phyloP scores from a whole-genome alignment of 1,140 invertebrate species.

The Platyura marginata region DNA sequence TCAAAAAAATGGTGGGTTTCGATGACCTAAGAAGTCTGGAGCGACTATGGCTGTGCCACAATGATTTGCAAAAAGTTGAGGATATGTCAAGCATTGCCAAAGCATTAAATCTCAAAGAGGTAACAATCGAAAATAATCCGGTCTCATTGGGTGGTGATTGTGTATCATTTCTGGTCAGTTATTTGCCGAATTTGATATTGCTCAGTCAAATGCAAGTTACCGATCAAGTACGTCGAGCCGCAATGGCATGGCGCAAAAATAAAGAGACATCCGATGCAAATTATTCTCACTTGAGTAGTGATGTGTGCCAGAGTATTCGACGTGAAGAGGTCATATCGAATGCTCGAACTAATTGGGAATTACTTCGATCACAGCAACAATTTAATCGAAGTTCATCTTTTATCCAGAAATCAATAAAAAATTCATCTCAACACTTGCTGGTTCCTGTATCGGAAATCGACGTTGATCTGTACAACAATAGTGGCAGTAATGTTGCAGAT shows the following conservation, averaged over 20 bases:
- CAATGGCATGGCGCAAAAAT: conserved; percentile 52
- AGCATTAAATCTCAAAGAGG: conserved; percentile 51
- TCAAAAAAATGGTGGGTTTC: conserved; percentile 62
- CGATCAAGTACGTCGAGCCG: conserved; percentile 51
- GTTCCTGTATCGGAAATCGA: not conserved
- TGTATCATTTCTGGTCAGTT: conserved; percentile 57
- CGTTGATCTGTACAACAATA: not conserved
- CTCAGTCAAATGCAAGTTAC: conserved; percentile 57
- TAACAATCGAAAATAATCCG: conserved; percentile 76
- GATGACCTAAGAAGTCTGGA: conserved; percentile 35
- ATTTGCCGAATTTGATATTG: conserved; percentile 46
- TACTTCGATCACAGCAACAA: conserved; percentile 40
- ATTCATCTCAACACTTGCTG: not conserved
- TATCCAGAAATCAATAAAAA: conserved; percentile 1
- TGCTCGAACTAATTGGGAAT: conserved; percentile 63
- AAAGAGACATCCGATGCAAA: conserved; percentile 50
- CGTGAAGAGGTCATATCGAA: conserved; percentile 64
- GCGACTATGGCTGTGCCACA: conserved; percentile 23
- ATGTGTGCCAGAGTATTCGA: conserved; percentile 40
- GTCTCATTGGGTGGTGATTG: conserved; percentile 53
- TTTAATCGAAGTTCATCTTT: conserved; percentile 22
- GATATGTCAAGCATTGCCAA: conserved; percentile 60
- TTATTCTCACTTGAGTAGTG: conserved; percentile 43
- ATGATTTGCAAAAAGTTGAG: conserved; percentile 44
- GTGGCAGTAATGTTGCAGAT: not conserved